phyloP scores from a whole-genome alignment of 2,888 invertebrate species.

The Drosophila meridiana region DNA sequence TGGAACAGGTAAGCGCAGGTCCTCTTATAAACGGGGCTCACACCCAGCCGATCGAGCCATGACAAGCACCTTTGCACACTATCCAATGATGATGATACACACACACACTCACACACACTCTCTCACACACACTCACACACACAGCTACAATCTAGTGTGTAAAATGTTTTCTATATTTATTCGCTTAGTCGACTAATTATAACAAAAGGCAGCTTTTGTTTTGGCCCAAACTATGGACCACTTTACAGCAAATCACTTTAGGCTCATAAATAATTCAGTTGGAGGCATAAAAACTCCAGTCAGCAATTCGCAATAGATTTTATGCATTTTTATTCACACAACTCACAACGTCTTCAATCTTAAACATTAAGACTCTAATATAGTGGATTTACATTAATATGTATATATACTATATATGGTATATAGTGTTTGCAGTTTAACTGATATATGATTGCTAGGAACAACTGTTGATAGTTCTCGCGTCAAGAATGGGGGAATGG shows the following conservation, averaged over 20 bases:
- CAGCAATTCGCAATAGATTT: neutral
- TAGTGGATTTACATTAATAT: neutral
- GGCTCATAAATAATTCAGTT: conserved; percentile 11
- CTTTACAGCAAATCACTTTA: neutral
- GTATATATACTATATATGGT: neutral
- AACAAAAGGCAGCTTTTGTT: conserved; percentile 34
- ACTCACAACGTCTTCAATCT: conserved; percentile 1
- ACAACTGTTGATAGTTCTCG: conserved; percentile 3
- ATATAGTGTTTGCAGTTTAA: conserved; percentile 1
- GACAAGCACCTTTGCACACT: conserved; percentile 49
- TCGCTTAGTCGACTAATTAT: conserved; percentile 44
- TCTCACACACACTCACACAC: conserved; percentile 7
- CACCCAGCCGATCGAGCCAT: conserved; percentile 24
- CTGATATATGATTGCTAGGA: conserved; percentile 3
- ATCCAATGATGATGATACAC: conserved; percentile 33
- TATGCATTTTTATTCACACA: conserved; percentile 18
- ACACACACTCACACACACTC: neutral
- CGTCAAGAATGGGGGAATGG: neutral
- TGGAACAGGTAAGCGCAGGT: conserved; percentile 68
- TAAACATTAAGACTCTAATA: conserved; percentile 6
- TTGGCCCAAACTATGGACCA: neutral
- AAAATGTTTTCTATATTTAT: conserved; percentile 29
- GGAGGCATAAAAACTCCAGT: neutral
- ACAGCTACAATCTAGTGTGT: conserved; percentile 18
- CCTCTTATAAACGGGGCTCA: conserved; percentile 75